A percentile compares a stretch with the other conserved stretches of the same genome.
Conservation (phyloP, 2,113 vertebrate species). For the Rhea pennata region DNA sequence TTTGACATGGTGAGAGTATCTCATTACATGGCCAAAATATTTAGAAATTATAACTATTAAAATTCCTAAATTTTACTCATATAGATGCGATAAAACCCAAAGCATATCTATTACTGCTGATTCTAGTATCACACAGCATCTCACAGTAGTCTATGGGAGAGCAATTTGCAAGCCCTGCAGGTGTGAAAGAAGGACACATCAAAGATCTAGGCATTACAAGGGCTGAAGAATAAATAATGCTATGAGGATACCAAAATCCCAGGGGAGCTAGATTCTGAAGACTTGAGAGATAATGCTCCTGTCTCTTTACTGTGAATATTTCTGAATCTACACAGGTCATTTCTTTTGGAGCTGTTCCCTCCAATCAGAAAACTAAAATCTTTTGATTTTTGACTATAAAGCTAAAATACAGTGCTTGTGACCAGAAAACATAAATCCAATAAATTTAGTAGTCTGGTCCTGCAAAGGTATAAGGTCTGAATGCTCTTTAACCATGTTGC, state of each 20-base stretch:
- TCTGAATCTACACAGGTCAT: too few relatives aligned
- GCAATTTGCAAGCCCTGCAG: not conserved
- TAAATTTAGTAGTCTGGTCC: not conserved
- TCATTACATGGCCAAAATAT: not conserved
- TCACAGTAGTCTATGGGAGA: not conserved
- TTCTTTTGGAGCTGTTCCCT: too few relatives aligned
- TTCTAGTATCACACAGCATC: not conserved
- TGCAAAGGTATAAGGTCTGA: not conserved
- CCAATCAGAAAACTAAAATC: too few relatives aligned
- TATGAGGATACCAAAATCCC: not conserved
- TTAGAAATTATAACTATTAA: not conserved
- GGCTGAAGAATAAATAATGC: not conserved
- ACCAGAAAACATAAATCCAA: not conserved
- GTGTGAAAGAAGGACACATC: rapidly evolving
- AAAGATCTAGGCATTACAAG: not conserved
- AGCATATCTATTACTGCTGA: not conserved
- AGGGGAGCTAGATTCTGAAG: not conserved
- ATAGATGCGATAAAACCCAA: not conserved
- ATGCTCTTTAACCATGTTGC: not conserved
- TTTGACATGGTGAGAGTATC: not conserved
- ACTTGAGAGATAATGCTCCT: too few relatives aligned
- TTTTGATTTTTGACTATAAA: too few relatives aligned
- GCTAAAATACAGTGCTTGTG: not conserved
- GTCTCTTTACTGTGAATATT: too few relatives aligned
- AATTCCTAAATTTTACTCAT: not conserved